phyloP scores from a whole-genome alignment of 2,113 vertebrate species.

The Chinchilla lanigera region DNA sequence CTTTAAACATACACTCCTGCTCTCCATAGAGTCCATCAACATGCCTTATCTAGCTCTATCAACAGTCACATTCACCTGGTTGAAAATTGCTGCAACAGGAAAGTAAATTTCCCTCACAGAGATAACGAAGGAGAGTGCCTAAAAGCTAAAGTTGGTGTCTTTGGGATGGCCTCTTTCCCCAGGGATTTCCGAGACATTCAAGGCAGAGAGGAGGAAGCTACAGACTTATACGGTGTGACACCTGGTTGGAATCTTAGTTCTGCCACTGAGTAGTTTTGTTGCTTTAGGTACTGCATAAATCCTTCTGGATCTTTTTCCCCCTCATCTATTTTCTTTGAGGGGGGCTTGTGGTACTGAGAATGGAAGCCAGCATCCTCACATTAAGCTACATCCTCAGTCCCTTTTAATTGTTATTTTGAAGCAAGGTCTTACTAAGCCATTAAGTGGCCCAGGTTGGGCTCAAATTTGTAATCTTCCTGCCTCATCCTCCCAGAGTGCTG shows the following conservation, averaged over 20 bases:
- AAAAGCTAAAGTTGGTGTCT: background rate
- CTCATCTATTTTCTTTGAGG: background rate
- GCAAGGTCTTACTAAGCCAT: background rate
- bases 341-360: background rate
- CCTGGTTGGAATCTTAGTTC: background rate
- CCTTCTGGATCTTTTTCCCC: background rate
- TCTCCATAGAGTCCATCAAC: background rate
- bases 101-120: background rate
- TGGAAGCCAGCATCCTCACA: background rate
- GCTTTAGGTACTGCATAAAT: background rate
- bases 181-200: background rate
- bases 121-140: background rate
- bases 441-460: background rate
- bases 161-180: background rate
- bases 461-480: background rate
- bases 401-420: background rate
- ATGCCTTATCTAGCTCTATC: background rate
- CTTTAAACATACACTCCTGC: background rate
- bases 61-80: background rate
- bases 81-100: background rate
- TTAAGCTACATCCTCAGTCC: background rate
- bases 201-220: background rate
- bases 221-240: background rate
- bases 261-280: slow-evolving; percentile 8
- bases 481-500: background rate